Evolutionary conservation across 2,797 vertebrate genomes (phyloP), one percentile per base, ranked within the genome.

Genomic region (Syngnathus rostellatus): DNA sequence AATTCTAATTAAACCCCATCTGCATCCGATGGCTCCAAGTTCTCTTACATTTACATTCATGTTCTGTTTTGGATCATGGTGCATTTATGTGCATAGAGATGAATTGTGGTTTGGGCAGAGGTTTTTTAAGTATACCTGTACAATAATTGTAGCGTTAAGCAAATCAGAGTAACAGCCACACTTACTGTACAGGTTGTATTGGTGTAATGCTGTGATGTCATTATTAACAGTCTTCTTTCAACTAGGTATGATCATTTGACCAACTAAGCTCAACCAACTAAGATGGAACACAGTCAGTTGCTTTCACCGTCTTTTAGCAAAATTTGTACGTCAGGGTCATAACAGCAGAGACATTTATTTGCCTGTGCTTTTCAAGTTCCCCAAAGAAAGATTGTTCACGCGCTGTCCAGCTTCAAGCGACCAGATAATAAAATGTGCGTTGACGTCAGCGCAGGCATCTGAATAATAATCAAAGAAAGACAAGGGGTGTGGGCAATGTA

Each of bases 1-100:
- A 84, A 78, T 82, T 84, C 81, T 84, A 84, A 89, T 89, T 88
- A 85, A 89, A 79, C 79, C 65, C 69, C 79, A 65, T 67, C 72
- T 81, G 73, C 72, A 76, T 86, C 77, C 78, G 77, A 85, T 79
- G 76, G 68, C 14, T 38, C 62, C n/a, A 64, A 61, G 66, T 77
- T 74, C 73, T 75, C 69, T 46, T 61, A 57, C 58, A 40, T 68
- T 45, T 61, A 64, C 73, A 64, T 58, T 46, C 62, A 51, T 68
- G 64, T 23, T 19, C 62, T 46, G 51, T 61, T 43, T 53, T 16
- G 63, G 71, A 64, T 79, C 79, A 64, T 69, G 71, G 72, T 75
- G 70, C 67, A 66, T 58, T 72, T 75, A 63, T 43, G 63, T 69
- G 57, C 65, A 66, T 66, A 73, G 55, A 23, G 31, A 75, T 71